Conservation (phyloP, 2,797 vertebrate genomes). For the Hydrolagus colliei region DNA sequence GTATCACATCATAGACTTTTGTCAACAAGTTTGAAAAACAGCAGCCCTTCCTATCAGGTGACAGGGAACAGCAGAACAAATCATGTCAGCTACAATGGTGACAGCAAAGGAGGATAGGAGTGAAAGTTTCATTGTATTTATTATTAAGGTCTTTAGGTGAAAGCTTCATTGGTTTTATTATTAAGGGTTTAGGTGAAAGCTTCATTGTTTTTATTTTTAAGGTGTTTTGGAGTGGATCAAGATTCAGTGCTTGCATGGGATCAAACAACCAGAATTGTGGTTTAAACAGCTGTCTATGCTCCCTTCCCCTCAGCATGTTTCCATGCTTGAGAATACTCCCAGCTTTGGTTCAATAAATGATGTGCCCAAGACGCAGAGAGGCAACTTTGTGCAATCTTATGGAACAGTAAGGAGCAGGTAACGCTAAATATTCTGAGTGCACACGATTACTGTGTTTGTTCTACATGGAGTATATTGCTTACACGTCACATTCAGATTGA, state of each 20-base stretch:
- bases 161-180: no score
- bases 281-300: no score
- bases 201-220: neutral
- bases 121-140: neutral
- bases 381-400: neutral
- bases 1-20: neutral
- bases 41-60: neutral
- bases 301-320: neutral
- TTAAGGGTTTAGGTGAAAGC: neutral
- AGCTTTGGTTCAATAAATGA: neutral
- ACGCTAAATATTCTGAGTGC: constrained; percentile 16
- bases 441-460: constrained; percentile 22
- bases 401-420: constrained; percentile 23
- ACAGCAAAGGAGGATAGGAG: no score
- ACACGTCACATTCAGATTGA: constrained; percentile 33
- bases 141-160: neutral
- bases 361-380: neutral
- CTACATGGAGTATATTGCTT: constrained; percentile 32
- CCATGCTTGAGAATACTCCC: neutral
- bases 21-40: neutral
- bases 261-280: neutral
- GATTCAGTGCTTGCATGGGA: neutral
- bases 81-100: neutral
- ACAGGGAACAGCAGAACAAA: neutral
- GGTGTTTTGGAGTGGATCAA: neutral